Conservation (phyloP, 2,797 vertebrate species). For the Moxostoma hubbsi region DNA sequence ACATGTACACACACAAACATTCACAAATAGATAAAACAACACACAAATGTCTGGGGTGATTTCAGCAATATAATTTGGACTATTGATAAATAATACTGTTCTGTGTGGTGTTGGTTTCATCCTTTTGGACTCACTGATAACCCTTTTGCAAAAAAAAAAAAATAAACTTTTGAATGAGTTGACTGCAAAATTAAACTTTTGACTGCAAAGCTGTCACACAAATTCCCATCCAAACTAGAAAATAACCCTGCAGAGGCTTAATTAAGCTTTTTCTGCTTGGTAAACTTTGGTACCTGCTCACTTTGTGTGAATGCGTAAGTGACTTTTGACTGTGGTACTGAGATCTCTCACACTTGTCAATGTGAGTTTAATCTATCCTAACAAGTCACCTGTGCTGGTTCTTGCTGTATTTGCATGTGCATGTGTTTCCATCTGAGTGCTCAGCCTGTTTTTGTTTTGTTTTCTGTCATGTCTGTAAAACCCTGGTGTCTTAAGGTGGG, state of each 20-base stretch:
- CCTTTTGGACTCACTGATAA: slow-evolving; percentile 21
- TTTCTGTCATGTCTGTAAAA: slow-evolving; percentile 9
- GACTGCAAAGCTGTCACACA: slow-evolving; percentile 2
- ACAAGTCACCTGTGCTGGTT: slow-evolving; percentile 42
- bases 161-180: slow-evolving; percentile 19
- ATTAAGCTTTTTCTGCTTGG: slow-evolving; percentile 6
- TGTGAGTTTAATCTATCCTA: slow-evolving; percentile 46
- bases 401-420: slow-evolving; percentile 8
- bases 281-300: neutral
- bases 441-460: neutral
- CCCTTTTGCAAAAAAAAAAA: neutral
- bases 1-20: neutral
- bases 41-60: neutral
- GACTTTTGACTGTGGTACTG: slow-evolving; percentile 19
- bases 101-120: neutral
- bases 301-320: slow-evolving; percentile 1
- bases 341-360: slow-evolving; percentile 16
- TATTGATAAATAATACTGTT: slow-evolving; percentile 34
- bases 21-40: neutral
- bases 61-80: slow-evolving; percentile 17
- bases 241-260: neutral
- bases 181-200: no score
- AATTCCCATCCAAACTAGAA: neutral
- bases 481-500: slow-evolving; percentile 11
- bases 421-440: neutral